Conservation (phyloP, 2,888 invertebrate species). For the Coenonympha arcania region DNA sequence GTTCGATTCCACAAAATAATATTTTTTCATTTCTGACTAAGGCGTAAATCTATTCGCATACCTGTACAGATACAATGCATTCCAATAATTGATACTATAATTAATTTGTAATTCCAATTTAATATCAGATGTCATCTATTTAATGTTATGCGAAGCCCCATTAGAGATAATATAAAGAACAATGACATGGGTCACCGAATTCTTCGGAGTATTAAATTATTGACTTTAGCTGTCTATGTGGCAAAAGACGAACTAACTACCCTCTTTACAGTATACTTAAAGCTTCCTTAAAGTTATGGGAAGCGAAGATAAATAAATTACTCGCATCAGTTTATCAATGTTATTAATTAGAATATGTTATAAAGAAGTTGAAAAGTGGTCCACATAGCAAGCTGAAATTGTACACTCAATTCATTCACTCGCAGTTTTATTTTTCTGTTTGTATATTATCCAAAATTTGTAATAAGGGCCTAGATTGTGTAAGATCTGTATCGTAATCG, state of each 20-base stretch:
- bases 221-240: conserved; percentile 13
- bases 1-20: not conserved
- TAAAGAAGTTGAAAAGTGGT: too few species aligned
- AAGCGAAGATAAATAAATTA: conserved; percentile 21
- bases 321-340: too few species aligned
- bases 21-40: not conserved
- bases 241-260: conserved; percentile 21
- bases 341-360: too few species aligned
- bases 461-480: too few species aligned
- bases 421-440: too few species aligned
- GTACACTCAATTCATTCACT: too few species aligned
- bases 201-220: conserved; percentile 17
- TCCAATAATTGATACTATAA: not conserved
- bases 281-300: conserved; percentile 19
- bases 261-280: conserved; percentile 22
- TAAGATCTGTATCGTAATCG: too few species aligned
- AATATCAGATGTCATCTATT: not conserved
- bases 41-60: not conserved
- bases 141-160: not conserved
- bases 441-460: too few species aligned
- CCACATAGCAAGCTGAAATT: too few species aligned
- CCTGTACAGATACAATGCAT: not conserved
- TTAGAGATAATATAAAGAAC: too few species aligned
- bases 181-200: conserved; percentile 10
- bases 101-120: conserved; percentile 1